Conservation (phyloP, 2,113 vertebrate species). For the Agelaius tricolor region DNA sequence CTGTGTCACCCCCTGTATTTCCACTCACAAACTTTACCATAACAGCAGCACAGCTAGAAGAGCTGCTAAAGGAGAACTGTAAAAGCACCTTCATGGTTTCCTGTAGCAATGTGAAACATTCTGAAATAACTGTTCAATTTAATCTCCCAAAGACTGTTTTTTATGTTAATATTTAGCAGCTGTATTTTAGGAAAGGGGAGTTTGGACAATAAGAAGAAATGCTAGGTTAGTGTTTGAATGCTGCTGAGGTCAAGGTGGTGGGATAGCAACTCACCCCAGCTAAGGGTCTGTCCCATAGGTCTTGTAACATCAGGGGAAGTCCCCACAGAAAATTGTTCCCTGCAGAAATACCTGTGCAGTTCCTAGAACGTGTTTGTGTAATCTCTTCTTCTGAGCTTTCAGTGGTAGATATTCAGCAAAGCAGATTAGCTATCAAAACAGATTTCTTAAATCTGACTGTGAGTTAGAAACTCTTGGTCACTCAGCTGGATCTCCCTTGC, state of each 20-base stretch:
- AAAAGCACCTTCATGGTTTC: not conserved
- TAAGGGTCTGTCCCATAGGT: not conserved
- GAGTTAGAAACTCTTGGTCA: not conserved
- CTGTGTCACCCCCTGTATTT: not conserved
- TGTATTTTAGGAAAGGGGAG: not conserved
- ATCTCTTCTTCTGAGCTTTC: not conserved
- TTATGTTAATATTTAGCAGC: not conserved
- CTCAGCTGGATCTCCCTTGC: not conserved
- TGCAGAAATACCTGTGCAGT: fast-evolving
- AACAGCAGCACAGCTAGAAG: not conserved
- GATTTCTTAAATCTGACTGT: not conserved
- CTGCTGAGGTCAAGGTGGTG: not conserved
- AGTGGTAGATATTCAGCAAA: not conserved
- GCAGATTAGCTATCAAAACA: not conserved
- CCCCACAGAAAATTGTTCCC: not conserved
- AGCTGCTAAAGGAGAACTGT: not conserved
- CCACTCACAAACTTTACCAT: not conserved
- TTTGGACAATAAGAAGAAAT: not conserved
- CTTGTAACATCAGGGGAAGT: not conserved
- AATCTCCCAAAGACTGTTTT: not conserved
- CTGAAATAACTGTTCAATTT: not conserved
- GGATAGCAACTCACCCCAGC: not conserved
- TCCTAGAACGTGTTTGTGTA: not conserved
- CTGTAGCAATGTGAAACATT: not conserved
- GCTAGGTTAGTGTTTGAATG: not conserved